Percentiles rank a stretch among this genome's conserved stretches.
Evolutionary conservation across 2,797 vertebrate species (phyloP).

Genomic region (Botia kubotai): DNA sequence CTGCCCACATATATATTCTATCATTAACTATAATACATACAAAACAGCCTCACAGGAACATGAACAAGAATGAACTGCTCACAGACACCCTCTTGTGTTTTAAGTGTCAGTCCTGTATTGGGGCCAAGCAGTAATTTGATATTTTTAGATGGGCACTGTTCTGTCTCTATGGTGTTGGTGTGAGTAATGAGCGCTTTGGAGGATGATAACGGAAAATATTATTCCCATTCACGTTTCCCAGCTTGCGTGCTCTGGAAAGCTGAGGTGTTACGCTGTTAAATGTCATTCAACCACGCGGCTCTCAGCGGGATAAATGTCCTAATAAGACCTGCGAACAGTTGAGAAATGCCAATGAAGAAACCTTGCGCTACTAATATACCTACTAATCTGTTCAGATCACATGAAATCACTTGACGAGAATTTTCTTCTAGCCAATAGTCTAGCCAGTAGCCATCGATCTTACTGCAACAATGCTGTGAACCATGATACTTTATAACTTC

Average conservation of each 20-base stretch:
- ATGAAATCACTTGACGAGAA: neutral
- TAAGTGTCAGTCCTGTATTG: slow-evolving; percentile 51
- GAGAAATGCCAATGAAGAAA: slow-evolving; percentile 22
- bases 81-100: slow-evolving; percentile 50
- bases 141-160: slow-evolving; percentile 50
- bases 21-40: slow-evolving; percentile 50
- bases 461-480: neutral
- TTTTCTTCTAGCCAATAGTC: neutral
- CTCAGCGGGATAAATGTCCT: slow-evolving; percentile 7
- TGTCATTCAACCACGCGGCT: slow-evolving; percentile 30
- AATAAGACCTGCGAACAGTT: slow-evolving; percentile 24
- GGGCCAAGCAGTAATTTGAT: slow-evolving; percentile 38
- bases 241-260: slow-evolving; percentile 4
- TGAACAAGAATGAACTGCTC: slow-evolving; percentile 67
- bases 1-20: slow-evolving; percentile 66
- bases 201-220: slow-evolving; percentile 30
- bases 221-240: slow-evolving; percentile 38
- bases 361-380: neutral
- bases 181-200: slow-evolving; percentile 13
- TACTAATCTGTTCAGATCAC: neutral
- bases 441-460: neutral
- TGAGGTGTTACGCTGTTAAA: slow-evolving; percentile 43
- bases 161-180: slow-evolving; percentile 27
- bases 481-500: neutral
- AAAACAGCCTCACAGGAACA: slow-evolving; percentile 60